Evolutionary conservation across 1,140 invertebrate genomes (phyloP).

Genomic region (Elymnias hypermnestra): DNA sequence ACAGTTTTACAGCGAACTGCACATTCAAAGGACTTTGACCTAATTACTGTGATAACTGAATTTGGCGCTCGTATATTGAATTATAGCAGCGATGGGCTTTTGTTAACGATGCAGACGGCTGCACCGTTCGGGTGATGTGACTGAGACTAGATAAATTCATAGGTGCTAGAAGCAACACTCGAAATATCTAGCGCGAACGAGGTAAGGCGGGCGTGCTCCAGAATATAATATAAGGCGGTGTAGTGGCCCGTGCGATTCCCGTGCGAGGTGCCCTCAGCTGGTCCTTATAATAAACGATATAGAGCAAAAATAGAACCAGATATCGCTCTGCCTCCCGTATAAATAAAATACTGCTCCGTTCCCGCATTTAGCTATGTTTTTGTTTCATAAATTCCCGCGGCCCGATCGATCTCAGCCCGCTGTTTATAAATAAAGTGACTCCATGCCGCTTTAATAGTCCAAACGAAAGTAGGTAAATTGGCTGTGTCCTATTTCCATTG

Average conservation of each 20-base stretch:
- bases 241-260: constrained; percentile 54
- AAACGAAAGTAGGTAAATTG: constrained; percentile 44
- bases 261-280: constrained; percentile 34
- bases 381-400: constrained; percentile 45
- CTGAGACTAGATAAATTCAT: constrained; percentile 70
- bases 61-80: constrained; percentile 10
- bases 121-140: constrained; percentile 53
- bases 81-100: constrained; percentile 24
- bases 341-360: constrained; percentile 64
- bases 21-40: constrained; percentile 14
- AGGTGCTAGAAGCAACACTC: constrained; percentile 65
- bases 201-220: constrained; percentile 64
- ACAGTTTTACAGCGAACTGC: not conserved
- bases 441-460: constrained; percentile 33
- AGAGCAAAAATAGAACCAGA: constrained; percentile 66
- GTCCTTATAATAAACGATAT: constrained; percentile 61
- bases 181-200: constrained; percentile 65
- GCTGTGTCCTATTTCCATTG: constrained; percentile 22
- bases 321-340: constrained; percentile 49
- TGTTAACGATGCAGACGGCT: constrained; percentile 54
- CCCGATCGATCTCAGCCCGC: constrained; percentile 43
- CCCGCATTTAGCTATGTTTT: constrained; percentile 42
- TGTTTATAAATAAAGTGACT: constrained; percentile 53
- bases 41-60: constrained; percentile 5
- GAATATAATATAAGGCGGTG: constrained; percentile 72